Base-by-base conservation (phyloP, 2,797 vertebrate genomes). In the Rhinatrema bivittatum region DNA sequence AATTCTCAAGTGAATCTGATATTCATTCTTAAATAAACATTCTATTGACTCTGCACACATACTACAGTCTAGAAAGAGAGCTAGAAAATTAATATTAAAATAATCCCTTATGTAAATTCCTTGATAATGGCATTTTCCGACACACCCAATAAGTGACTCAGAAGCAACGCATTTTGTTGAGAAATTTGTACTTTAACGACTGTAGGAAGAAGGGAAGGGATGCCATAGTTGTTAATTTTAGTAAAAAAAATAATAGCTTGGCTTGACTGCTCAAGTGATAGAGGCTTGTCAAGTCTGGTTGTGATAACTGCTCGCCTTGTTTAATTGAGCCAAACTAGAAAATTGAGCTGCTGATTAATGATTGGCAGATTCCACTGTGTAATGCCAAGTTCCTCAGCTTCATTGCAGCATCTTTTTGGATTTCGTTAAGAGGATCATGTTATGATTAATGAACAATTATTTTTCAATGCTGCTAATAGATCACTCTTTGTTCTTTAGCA, bases 131-230 rank as follows among this genome's bases (percentile, higher is more conserved):
- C 14, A 25, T 55, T 44, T 57, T 26, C 37, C 27, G 31, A 29
- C n/a, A 29, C 40, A 9, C n/a, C 2, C 24, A 42, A n/a, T n/a
- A 41, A 43, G 10, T 28, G 16, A 22, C 10, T 66, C 58, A 20
- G 42, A 41, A 53, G 33, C 30, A 39, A n/a, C 9, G 32, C 26
- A 9, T 46, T 62, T 54, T 36, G 43, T 36, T 53, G 26, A 25
- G 21, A 32, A 46, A 41, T 50, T 49, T 13, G 29, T 45, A 55
- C 62, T 68, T 60, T 56, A 36, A 37, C 56, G 16, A 15, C 25
- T 50, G 12, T 25, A 42, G 21, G 22, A 29, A 53, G 49, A 64
- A 59, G 21, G 20, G 4, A 22, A 53, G 20, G 42, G 25, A 38
- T 36, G 11, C 4, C 35, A 12, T 21, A 32, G 19, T 11, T 42